These are phyloP conservation scores for Phortica variegata DNA, from an alignment of 1,140 invertebrate genomes.

Conservation along the genomic window DNA sequence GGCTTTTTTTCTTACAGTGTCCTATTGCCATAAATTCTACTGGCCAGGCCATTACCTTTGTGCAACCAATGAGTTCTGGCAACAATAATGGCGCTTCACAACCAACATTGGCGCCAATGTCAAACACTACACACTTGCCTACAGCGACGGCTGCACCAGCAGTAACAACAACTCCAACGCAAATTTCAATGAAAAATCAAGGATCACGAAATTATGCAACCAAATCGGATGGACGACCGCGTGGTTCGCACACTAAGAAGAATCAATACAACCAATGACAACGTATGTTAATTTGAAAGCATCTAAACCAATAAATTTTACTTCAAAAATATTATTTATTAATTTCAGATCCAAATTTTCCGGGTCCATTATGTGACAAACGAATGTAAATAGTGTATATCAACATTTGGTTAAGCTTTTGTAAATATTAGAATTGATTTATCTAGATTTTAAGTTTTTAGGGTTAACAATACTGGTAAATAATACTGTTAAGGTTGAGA, in stretches of 20 bases:
- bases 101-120: slow-evolving; percentile 4
- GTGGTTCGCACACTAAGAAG: too few relatives aligned
- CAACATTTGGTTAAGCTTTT: too few relatives aligned
- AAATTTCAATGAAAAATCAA: too few relatives aligned
- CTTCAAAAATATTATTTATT: slow-evolving; percentile 8
- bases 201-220: too few relatives aligned
- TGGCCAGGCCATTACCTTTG: slow-evolving; percentile 10
- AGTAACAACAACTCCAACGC: slow-evolving; percentile 4
- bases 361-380: slow-evolving; percentile 2
- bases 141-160: slow-evolving; percentile 10
- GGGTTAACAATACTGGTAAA: too few relatives aligned
- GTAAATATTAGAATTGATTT: too few relatives aligned
- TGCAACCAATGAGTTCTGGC: slow-evolving; percentile 26
- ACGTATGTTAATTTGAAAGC: slow-evolving; percentile 11
- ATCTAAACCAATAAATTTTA: background rate
- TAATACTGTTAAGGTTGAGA: too few relatives aligned
- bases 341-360: background rate
- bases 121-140: too few relatives aligned
- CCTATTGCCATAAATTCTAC: slow-evolving; percentile 29
- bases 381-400: slow-evolving; percentile 8
- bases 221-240: too few relatives aligned
- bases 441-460: too few relatives aligned
- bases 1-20: slow-evolving; percentile 18
- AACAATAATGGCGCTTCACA: slow-evolving; percentile 17
- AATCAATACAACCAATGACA: slow-evolving; percentile 8